Base-by-base conservation (phyloP, 2,888 invertebrate species). In the Ceriagrion tenellum region DNA sequence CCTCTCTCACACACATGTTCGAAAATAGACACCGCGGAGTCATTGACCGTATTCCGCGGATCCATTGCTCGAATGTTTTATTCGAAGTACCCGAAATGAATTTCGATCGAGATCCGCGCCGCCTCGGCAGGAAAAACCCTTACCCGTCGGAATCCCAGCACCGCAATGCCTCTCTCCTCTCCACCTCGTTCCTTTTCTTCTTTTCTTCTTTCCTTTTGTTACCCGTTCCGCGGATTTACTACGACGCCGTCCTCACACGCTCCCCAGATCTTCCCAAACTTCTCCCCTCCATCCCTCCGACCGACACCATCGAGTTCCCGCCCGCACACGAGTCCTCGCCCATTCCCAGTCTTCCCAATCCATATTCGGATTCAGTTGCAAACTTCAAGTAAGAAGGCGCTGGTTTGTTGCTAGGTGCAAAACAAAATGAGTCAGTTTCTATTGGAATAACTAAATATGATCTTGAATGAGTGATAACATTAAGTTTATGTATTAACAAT, bases 51-150 rank as follows among this genome's bases (percentile, higher is more conserved):
- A 69, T 69, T n/a, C 69, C 69, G 69, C 35, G 30, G 81, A 30
- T 81, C 81, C 81, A 81, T 81, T 81, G 30, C 81, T 13, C 81
- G 81, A 47, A 30, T 81, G 35, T 81, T 81, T 81, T 81, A 81
- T 81, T 81, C 35, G 81, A 81, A 81, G 81, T 81, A 35, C 35
- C 81, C 81, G 81, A 35, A 81, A 81, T 81, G 81, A 81, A 81
- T 81, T 81, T 18, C 35, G 81, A 81, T 81, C 81, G 30, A 81
- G 35, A 81, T 35, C 35, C 16, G 35, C 26, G 13, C 81, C 81
- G 3, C 59, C 59, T 18, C 59, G 59, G 16, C 20, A 13, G 59
- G 16, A 1, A 13, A 59, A 59, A 20, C 59, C 59, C 59, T 59
- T 20, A 20, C 12, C 59, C 59, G 59, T 13, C 59, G 47, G 8